phyloP scores from a whole-genome alignment of 2,888 invertebrate species.

The Stenolophus ochropezus region DNA sequence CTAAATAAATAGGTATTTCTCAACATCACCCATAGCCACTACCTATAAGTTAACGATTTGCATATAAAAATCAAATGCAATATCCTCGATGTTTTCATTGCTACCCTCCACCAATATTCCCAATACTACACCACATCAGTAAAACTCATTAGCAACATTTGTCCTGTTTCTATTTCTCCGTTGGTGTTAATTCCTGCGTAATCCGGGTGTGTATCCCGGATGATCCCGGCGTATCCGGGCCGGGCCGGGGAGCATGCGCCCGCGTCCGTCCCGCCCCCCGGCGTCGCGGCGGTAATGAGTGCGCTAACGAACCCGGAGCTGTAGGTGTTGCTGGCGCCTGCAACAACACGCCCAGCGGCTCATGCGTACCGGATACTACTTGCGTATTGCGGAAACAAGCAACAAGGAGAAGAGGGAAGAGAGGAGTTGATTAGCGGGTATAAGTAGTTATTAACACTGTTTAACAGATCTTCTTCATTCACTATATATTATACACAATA shows the following conservation, averaged over 20 bases:
- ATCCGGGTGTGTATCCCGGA: background rate
- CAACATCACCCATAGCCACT: too few species aligned
- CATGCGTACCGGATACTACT: conserved; percentile 10
- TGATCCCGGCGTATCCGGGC: conserved; percentile 25
- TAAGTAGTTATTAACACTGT: background rate
- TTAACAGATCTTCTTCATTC: too few species aligned
- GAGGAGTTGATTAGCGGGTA: background rate
- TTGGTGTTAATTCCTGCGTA: background rate
- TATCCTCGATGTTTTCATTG: too few species aligned
- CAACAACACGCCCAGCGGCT: background rate
- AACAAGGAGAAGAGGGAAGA: background rate
- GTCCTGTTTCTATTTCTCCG: background rate
- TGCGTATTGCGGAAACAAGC: background rate
- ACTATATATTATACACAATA: too few species aligned
- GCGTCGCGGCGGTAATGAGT: conserved; percentile 23
- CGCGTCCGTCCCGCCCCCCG: conserved; percentile 4
- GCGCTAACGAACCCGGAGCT: conserved; percentile 28
- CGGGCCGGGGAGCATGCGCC: conserved; percentile 23
- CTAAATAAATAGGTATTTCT: too few species aligned
- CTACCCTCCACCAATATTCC: too few species aligned
- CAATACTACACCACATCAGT: too few species aligned
- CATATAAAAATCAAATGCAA: too few species aligned
- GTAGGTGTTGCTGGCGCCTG: conserved; percentile 8
- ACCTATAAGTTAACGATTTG: too few species aligned
- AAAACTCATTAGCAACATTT: too few species aligned